Percentiles rank a stretch among this genome's conserved stretches.
Conservation (phyloP, 2,888 invertebrate genomes). For the Terebella lapidaria region DNA sequence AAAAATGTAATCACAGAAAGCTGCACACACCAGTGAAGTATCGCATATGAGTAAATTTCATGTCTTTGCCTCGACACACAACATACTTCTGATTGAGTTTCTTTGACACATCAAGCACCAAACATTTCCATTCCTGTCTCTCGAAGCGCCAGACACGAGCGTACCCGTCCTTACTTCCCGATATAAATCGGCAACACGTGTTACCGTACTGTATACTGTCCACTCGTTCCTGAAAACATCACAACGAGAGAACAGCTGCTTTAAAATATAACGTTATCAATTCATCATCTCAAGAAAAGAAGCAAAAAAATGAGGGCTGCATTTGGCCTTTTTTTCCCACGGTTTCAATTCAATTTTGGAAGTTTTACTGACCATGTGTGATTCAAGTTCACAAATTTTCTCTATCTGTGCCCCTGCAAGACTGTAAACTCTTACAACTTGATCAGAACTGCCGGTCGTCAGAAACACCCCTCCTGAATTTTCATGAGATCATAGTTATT, state of each 20-base stretch:
- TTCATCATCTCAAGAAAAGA: no score
- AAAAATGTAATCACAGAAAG: no score
- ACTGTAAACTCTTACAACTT: conserved; percentile 83
- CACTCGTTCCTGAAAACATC: conserved; percentile 69
- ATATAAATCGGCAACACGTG: conserved; percentile 78
- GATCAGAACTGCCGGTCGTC: conserved; percentile 91
- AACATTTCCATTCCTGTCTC: conserved; percentile 81
- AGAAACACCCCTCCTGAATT: conserved; percentile 71
- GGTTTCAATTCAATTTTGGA: no score
- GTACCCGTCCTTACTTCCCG: conserved; percentile 91
- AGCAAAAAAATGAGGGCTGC: no score
- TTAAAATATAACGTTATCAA: neutral
- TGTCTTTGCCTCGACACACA: no score
- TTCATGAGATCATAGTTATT: conserved; percentile 58
- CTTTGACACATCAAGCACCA: conserved; percentile 60
- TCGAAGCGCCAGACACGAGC: conserved; percentile 90
- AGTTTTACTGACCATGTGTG: conserved; percentile 63
- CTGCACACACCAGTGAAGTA: no score
- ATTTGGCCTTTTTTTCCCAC: no score
- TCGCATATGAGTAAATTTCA: no score
- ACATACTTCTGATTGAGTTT: neutral
- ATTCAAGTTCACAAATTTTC: conserved; percentile 69
- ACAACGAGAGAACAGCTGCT: neutral
- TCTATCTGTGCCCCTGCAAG: conserved; percentile 75
- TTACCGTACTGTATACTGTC: conserved; percentile 96